Percentiles rank a stretch among this genome's conserved stretches.
Evolutionary conservation across 2,888 invertebrate species (phyloP).

Genomic region (Synergus laeviventris): DNA sequence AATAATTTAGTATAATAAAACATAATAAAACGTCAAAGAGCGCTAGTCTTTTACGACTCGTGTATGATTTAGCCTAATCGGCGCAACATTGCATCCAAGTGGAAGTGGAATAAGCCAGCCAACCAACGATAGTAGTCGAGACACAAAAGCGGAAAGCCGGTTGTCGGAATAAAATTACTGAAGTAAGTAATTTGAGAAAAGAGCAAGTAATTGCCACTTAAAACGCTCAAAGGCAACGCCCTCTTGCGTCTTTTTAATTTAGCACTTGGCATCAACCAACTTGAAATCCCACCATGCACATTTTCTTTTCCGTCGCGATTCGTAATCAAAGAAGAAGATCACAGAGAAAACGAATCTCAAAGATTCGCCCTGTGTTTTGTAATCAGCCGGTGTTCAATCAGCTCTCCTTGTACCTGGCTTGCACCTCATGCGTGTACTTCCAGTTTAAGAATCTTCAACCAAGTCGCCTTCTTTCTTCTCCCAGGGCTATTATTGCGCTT

Average conservation of each 20-base stretch:
- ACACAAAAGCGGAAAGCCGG: not conserved
- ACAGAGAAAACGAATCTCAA: constrained; percentile 49
- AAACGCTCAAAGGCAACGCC: constrained; percentile 63
- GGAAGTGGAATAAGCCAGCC: constrained; percentile 43
- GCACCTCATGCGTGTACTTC: not conserved
- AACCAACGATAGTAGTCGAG: constrained; percentile 27
- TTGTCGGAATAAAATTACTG: constrained; percentile 62
- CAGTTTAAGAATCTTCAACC: constrained; percentile 1
- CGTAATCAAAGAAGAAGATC: constrained; percentile 43
- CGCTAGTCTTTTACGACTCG: not conserved
- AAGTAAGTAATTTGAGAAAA: constrained; percentile 67
- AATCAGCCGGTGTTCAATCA: constrained; percentile 32
- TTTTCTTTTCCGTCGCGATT: constrained; percentile 38
- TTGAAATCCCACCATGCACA: constrained; percentile 29
- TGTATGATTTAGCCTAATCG: constrained; percentile 47
- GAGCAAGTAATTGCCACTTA: constrained; percentile 68
- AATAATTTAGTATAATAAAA: too few relatives aligned
- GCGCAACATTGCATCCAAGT: constrained; percentile 43
- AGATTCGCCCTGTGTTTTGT: constrained; percentile 36
- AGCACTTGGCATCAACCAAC: constrained; percentile 54
- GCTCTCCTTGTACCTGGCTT: constrained; percentile 17
- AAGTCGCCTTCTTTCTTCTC: not conserved
- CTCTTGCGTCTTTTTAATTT: constrained; percentile 59
- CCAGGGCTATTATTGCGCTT: constrained; percentile 20
- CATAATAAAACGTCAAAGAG: constrained; percentile 6